Evolutionary conservation across 2,888 invertebrate genomes (phyloP).

Genomic region (Athalia cordata): DNA sequence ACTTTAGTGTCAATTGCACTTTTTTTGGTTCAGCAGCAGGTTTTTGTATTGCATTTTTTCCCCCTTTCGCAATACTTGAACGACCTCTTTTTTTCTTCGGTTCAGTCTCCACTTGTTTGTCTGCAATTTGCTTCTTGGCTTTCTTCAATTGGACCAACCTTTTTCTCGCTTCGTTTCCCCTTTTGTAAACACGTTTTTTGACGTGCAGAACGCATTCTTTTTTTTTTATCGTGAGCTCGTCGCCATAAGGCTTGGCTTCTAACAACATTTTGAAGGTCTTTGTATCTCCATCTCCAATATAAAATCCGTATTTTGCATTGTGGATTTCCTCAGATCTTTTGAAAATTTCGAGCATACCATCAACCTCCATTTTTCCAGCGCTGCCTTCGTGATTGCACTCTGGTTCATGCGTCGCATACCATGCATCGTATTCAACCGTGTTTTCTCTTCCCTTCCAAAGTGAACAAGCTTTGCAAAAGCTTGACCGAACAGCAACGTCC

Average conservation of each 20-base stretch:
- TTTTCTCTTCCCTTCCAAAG: conserved; percentile 50
- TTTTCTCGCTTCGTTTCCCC: conserved; percentile 49
- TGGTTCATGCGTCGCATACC: conserved; percentile 50
- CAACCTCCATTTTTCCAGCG: conserved; percentile 55
- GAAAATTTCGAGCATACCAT: conserved; percentile 47
- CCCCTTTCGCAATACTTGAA: conserved; percentile 44
- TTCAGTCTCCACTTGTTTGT: conserved; percentile 44
- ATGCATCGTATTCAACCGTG: conserved; percentile 51
- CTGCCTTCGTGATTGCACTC: conserved; percentile 55
- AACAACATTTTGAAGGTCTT: conserved; percentile 40
- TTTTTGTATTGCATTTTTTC: conserved; percentile 46
- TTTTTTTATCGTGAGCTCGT: conserved; percentile 32
- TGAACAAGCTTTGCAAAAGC: conserved; percentile 52
- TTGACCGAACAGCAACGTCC: conserved; percentile 52
- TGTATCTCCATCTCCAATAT: conserved; percentile 45
- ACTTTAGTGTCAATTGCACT: conserved; percentile 46
- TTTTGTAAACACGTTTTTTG: conserved; percentile 48
- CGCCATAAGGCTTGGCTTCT: conserved; percentile 31
- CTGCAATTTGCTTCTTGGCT: conserved; percentile 42
- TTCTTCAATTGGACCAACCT: conserved; percentile 46
- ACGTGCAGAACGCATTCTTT: conserved; percentile 47
- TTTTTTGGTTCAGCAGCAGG: conserved; percentile 39
- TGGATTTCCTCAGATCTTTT: conserved; percentile 22
- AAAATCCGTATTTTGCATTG: conserved; percentile 32
- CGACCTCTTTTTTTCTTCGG: conserved; percentile 33